Conservation (phyloP, 2,888 invertebrate genomes). For the Sicus ferrugineus region DNA sequence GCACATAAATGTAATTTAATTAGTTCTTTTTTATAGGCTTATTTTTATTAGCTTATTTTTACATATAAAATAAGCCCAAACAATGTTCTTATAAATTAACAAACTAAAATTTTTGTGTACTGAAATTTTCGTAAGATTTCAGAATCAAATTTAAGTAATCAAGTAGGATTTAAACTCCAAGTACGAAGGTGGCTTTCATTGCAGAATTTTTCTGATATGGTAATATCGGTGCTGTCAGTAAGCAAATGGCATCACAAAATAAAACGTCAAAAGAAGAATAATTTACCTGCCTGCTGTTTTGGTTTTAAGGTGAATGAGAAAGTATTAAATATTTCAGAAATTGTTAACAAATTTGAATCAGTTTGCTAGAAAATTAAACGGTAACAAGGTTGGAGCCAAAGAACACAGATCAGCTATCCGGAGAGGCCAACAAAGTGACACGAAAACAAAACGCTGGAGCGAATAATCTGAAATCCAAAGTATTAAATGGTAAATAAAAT, state of each 20-base stretch:
- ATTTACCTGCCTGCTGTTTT: constrained; percentile 43
- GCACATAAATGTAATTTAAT: too few relatives aligned
- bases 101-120: too few relatives aligned
- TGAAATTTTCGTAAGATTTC: too few relatives aligned
- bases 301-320: constrained; percentile 32
- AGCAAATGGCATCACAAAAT: constrained; percentile 45
- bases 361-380: not conserved
- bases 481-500: constrained; percentile 2
- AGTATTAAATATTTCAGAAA: constrained; percentile 9
- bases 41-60: too few relatives aligned
- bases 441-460: not conserved
- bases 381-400: not conserved
- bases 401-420: constrained; percentile 2
- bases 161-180: too few relatives aligned
- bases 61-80: too few relatives aligned
- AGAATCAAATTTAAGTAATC: too few relatives aligned
- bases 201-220: not conserved
- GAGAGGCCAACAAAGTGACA: constrained; percentile 19
- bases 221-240: constrained; percentile 9
- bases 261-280: constrained; percentile 51
- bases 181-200: too few relatives aligned
- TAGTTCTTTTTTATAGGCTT: too few relatives aligned
- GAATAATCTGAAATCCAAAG: too few relatives aligned
- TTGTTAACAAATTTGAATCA: constrained; percentile 14
- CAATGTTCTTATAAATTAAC: too few relatives aligned